A percentile compares a stretch with the other conserved stretches of the same genome.
phyloP scores from a whole-genome alignment of 2,888 invertebrate genomes.

The Noctua comes region DNA sequence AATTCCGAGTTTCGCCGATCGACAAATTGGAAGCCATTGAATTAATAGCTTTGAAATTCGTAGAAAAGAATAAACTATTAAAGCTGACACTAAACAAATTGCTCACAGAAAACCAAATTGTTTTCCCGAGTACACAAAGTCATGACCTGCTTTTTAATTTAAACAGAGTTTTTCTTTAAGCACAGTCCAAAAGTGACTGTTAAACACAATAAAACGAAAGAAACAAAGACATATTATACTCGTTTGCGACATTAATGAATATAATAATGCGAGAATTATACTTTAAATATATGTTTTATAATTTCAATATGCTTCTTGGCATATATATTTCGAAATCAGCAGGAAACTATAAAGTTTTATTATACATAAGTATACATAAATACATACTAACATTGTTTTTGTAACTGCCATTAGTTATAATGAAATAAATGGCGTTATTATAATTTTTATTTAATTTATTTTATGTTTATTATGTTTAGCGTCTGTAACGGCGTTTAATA shows the following conservation, averaged over 20 bases:
- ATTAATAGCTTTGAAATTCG: conserved; percentile 41
- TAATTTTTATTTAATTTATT: conserved; percentile 52
- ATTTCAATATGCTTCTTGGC: conserved; percentile 49
- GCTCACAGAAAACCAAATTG: conserved; percentile 49
- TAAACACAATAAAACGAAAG: conserved; percentile 25
- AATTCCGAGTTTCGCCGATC: conserved; percentile 22
- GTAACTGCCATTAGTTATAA: conserved; percentile 49
- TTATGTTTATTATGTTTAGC: conserved; percentile 48
- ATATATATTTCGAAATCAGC: conserved; percentile 62
- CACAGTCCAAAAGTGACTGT: conserved; percentile 25
- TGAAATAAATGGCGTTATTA: conserved; percentile 53
- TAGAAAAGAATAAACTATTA: conserved; percentile 52
- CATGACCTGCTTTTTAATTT: conserved; percentile 48
- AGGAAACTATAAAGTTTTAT: conserved; percentile 68
- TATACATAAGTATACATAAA: conserved; percentile 61
- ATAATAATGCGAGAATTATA: conserved; percentile 65
- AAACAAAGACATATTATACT: conserved; percentile 62
- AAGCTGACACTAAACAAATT: conserved; percentile 52
- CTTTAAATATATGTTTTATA: conserved; percentile 48
- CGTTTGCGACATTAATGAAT: conserved; percentile 52
- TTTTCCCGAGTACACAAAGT: conserved; percentile 40
- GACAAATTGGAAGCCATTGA: conserved; percentile 46
- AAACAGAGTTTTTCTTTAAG: conserved; percentile 30
- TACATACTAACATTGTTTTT: conserved; percentile 65
- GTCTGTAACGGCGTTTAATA: conserved; percentile 57